Base-by-base conservation (phyloP, 2,888 invertebrate genomes). In the Acrobasis suavella region DNA sequence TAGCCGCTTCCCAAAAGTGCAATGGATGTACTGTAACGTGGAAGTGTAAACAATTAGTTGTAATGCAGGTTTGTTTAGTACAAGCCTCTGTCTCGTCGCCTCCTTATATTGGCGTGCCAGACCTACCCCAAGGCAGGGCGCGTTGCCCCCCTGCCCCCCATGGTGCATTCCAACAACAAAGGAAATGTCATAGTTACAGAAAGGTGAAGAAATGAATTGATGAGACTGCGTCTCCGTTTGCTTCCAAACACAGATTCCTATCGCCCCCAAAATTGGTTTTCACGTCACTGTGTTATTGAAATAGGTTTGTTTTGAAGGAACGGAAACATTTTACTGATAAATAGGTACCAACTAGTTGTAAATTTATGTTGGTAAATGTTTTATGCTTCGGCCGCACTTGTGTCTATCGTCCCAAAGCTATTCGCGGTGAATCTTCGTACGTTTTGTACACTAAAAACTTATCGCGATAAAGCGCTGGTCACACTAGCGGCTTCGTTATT, bases 81-180 rank as follows among this genome's bases (percentile, higher is more conserved):
- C 60, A 54, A 70, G 77, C 62, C 66, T 65, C 72, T 72, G 86
- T 85, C 86, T 84, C 80, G 86, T 72, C 81, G 75, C 73, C 77
- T 71, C 72, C 75, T 76, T 69, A 58, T 62, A 75, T 71, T 73
- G 74, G 75, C 72, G 73, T 74, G 75, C 78, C 75, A 81, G 88
- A 91, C 91, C 91, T 91, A 87, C 91, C 89, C 86, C 83, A 91
- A 86, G 76, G 72, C 72, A 73, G 69, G 71, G 79, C 73, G 75
- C 75, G 74, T 86, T 90, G 80, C 79, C 81, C 58, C 51, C 56
- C 59, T 50, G 38, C 65, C 39, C 17, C 72, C 70, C 63, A 62
- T 66, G 67, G 71, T 84, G 86, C 85, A 85, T 75, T 76, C 77
- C 70, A 73, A 70, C 74, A 72, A 74, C 74, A 74, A 77, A 75